phyloP scores from a whole-genome alignment of 2,113 vertebrate species.

The Muscicapa adusta region DNA sequence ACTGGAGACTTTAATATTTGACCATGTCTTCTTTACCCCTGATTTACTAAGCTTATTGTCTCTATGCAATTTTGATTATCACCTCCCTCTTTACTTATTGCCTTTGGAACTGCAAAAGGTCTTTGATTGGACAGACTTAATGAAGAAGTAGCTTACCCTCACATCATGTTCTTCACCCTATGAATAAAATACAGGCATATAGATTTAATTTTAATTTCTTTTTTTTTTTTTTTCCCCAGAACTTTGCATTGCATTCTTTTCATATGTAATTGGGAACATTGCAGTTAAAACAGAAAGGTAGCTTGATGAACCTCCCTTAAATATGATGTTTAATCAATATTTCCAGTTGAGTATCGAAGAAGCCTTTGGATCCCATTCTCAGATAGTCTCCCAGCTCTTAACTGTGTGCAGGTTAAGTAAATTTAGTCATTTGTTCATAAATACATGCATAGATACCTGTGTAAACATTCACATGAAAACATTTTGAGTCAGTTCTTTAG shows the following conservation, averaged over 20 bases:
- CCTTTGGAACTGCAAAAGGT: background rate
- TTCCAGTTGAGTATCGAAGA: background rate
- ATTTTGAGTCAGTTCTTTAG: background rate
- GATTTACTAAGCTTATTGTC: background rate
- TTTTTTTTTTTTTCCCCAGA: background rate
- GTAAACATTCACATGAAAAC: background rate
- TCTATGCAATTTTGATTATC: background rate
- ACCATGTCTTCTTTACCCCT: background rate
- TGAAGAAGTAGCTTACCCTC: background rate
- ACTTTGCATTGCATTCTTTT: background rate
- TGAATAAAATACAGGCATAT: background rate
- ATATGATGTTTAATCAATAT: background rate
- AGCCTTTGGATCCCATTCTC: background rate
- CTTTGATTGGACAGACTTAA: background rate
- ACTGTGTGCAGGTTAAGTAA: background rate
- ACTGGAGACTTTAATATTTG: background rate
- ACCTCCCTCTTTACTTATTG: background rate
- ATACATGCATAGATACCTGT: background rate
- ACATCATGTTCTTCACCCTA: background rate
- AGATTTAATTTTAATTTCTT: background rate
- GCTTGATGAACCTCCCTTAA: background rate
- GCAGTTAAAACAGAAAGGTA: background rate
- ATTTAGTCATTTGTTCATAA: background rate
- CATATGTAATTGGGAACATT: fast-evolving
- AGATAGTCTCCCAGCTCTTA: background rate